Evolutionary conservation across 2,113 vertebrate species (phyloP), one percentile per base, ranked within the genome.

Genomic region (Petrocephalus microphthalmus): DNA sequence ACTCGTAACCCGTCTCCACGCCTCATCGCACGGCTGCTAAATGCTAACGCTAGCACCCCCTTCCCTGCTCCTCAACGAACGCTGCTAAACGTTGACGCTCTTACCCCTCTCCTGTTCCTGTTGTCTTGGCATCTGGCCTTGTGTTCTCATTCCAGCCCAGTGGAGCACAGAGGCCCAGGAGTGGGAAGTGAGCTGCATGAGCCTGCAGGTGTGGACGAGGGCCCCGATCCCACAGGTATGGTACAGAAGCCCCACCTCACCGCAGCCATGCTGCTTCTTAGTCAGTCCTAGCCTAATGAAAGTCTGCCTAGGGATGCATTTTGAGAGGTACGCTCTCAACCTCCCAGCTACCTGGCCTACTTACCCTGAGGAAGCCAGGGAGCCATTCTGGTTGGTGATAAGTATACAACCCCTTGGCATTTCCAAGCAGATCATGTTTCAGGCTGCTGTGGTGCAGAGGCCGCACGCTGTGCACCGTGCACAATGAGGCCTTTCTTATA

Each of bases 161-260:
- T 96, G 95, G 95, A 92, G 85, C 5, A 95, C 90, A 0, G 94
- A 95, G 11, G 91, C 95, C 86, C 94, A 95, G 51, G 94, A 95
- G 87, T 96, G 94, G 94, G 94, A 96, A 92, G 90, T 95, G 7
- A 94, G 92, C 82, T 95, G 94, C 85, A 94, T 95, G 94, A 95
- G 91, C 89, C 90, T 89, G 29, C 86, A 95, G 90, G 93, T 95
- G 83, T 88, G 22, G 81, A 83, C 49, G 91, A 90, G 8, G 91
- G 53, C 56, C 83, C 88, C 1, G 7, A 5, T 29, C 19, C 22
- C 19, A 64, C 57, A 85, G 88, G 89, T 89, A 90, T 33, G 51
- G 51, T 49, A 84, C 88, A 54, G 56, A 51, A 56, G 7, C 10
- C 29, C 20, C 45, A 2, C 13, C 64, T 60, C 89, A 91, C 92